Base-by-base conservation (phyloP, 1,140 invertebrate species). In the Drosophila repleta region DNA sequence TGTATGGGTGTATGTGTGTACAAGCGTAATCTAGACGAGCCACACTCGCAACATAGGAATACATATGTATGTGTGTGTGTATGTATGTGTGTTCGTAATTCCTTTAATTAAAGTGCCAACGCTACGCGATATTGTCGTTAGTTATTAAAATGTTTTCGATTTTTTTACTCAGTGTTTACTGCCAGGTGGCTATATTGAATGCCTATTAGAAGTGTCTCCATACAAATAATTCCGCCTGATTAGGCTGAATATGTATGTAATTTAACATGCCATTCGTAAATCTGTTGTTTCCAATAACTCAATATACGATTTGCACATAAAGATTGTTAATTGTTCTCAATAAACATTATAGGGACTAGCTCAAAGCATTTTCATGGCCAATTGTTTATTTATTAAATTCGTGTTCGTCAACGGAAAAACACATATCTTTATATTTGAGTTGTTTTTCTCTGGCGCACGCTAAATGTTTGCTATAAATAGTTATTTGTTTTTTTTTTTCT, bases 21-120 rank as follows among this genome's bases (percentile, higher is more conserved):
- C 26, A 56, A 24, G 55, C 70, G 64, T 66, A 81, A 81, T 81
- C 79, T 81, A 37, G 65, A 74, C 79, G 68, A 43, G 18, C 61
- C 68, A 67, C 61, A 61, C 46, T 53, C 43, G 18, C 58, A 55
- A 53, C 24, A 55, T 46, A 69, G 11, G 51, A 32, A 11, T 17
- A n/a, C 17, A 43, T 35, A 5, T 43, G 39, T 43, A n/a, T 24
- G 53, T 10, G 39, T 43, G 5, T 17, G n/a, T n/a, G n/a, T 35
- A 5, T 43, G 39, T 43, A n/a, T 24, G 53, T 10, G 39, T 43
- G 5, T 17, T n/a, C n/a, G 48, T 71, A 62, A 46, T 81, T 60
- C 43, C 53, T 52, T 46, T 29, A 64, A 78, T 78, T 74, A 69
- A 81, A 65, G 48, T 74, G 79, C 74, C 56, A 73, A 60, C 69